These are phyloP conservation scores for Anastatus disparis DNA, from an alignment of 1,140 invertebrate species.

Conservation along the genomic window DNA sequence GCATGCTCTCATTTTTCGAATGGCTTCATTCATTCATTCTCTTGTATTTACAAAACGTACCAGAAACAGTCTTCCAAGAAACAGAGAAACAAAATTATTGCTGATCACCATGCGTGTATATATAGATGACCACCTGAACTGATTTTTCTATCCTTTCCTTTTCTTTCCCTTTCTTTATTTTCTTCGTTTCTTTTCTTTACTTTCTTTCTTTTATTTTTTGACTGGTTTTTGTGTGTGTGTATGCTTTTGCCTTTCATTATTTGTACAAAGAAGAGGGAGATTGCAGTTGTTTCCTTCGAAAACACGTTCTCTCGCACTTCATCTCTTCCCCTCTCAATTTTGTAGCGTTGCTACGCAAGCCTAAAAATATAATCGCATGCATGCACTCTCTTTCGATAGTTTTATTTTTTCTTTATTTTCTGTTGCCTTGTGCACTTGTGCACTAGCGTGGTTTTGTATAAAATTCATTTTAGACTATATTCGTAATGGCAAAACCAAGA, in stretches of 20 bases:
- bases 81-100: neutral
- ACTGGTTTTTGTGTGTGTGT: too few species aligned
- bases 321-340: too few species aligned
- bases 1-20: too few species aligned
- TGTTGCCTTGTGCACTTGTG: neutral
- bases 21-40: neutral
- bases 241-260: slow-evolving; percentile 25
- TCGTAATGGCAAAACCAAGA: slow-evolving; percentile 3
- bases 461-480: too few species aligned
- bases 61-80: slow-evolving; percentile 21
- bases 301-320: slow-evolving; percentile 28
- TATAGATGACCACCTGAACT: slow-evolving; percentile 19
- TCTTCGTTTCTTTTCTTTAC: neutral
- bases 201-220: neutral
- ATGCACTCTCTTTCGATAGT: neutral
- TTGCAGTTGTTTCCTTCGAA: slow-evolving; percentile 29
- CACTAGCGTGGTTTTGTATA: neutral
- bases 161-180: slow-evolving; percentile 5
- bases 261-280: slow-evolving; percentile 25
- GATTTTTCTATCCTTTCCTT: neutral
- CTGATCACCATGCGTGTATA: too few species aligned
- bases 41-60: slow-evolving; percentile 11
- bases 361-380: slow-evolving; percentile 34
- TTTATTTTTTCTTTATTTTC: neutral
- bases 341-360: neutral